phyloP scores from a whole-genome alignment of 2,797 vertebrate species.

The Chaetodon trifasciatus region DNA sequence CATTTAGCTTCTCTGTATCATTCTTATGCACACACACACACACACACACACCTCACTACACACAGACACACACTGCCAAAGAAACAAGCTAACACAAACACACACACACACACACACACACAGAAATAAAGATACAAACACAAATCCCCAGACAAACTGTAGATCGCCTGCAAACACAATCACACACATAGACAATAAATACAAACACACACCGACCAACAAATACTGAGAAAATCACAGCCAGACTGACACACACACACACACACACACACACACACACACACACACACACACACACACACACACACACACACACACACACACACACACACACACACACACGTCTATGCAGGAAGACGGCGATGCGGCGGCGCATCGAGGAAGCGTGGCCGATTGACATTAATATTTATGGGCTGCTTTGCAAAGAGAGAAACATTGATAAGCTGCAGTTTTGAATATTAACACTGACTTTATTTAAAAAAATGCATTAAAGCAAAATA shows the following conservation, averaged over 20 bases:
- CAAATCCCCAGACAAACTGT: slow-evolving; percentile 39
- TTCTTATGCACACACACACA: background rate
- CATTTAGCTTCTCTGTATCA: slow-evolving; percentile 46
- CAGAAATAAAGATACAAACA: slow-evolving; percentile 29
- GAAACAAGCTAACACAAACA: slow-evolving; percentile 19
- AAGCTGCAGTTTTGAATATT: slow-evolving; percentile 86
- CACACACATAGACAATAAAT: slow-evolving; percentile 38
- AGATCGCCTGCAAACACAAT: slow-evolving; percentile 36
- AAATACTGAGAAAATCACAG: slow-evolving; percentile 13
- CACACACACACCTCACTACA: slow-evolving; percentile 14
- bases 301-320: slow-evolving; percentile 22
- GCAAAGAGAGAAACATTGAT: slow-evolving; percentile 88
- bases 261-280: slow-evolving; percentile 23
- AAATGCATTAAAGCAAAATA: slow-evolving; percentile 85
- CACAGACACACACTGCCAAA: background rate
- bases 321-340: slow-evolving; percentile 32
- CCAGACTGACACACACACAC: slow-evolving; percentile 18
- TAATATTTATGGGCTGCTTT: slow-evolving; percentile 89
- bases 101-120: slow-evolving; percentile 9
- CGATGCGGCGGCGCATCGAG: slow-evolving; percentile 39
- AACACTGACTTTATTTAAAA: slow-evolving; percentile 85
- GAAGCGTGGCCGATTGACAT: slow-evolving; percentile 80
- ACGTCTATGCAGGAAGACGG: slow-evolving; percentile 10
- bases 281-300: slow-evolving; percentile 25
- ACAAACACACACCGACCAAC: slow-evolving; percentile 15